Evolutionary conservation across 1,140 invertebrate species (phyloP).

Genomic region (Ostrea edulis): DNA sequence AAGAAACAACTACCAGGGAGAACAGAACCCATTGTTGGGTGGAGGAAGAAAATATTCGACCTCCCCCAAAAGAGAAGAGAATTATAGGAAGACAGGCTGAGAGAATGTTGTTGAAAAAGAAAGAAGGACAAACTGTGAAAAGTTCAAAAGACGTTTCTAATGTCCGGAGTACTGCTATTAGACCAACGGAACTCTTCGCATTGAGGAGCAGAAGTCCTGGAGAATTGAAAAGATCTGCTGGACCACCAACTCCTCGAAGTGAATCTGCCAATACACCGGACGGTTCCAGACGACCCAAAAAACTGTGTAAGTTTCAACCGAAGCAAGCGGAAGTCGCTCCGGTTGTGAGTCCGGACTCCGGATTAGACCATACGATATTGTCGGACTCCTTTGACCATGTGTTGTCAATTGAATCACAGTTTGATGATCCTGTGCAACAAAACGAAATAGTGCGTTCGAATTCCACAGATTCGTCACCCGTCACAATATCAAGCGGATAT

Average conservation of each 20-base stretch:
- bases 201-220: background rate
- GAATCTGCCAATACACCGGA: conserved; percentile 39
- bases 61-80: conserved; percentile 4
- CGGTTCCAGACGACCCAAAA: conserved; percentile 25
- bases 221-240: conserved; percentile 22
- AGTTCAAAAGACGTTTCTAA: conserved; percentile 9
- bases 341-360: conserved; percentile 28
- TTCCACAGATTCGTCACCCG: conserved; percentile 57
- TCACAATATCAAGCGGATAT: conserved; percentile 70
- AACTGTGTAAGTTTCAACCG: conserved; percentile 29
- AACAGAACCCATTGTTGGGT: conserved; percentile 36
- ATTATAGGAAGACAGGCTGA: background rate
- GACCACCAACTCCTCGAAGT: background rate
- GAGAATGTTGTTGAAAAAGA: conserved; percentile 18
- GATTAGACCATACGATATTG: conserved; percentile 30
- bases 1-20: background rate
- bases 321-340: background rate
- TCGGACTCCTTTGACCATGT: conserved; percentile 44
- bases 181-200: conserved; percentile 22
- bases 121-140: conserved; percentile 29
- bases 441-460: conserved; percentile 43
- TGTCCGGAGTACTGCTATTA: conserved; percentile 7
- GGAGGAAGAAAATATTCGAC: conserved; percentile 39
- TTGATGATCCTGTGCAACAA: conserved; percentile 48
- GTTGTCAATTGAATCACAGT: conserved; percentile 40